Evolutionary conservation across 2,113 vertebrate genomes (phyloP), one percentile per base, ranked within the genome.

Genomic region (Platysteira castanea): DNA sequence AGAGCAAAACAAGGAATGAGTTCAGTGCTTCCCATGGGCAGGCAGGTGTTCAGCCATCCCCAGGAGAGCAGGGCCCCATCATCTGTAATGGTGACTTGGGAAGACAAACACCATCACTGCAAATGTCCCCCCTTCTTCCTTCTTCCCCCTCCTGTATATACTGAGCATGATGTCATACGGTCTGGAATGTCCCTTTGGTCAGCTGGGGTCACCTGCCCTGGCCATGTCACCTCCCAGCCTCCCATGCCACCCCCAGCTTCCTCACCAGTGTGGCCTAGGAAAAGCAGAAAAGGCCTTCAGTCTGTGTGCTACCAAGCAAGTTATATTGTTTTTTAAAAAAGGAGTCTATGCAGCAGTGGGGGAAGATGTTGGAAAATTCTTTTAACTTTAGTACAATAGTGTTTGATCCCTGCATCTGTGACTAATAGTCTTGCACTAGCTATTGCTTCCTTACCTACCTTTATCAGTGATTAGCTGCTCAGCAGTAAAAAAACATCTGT

Each of bases 201-300:
- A 60, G 22, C 1, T 46, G 24, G 33, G 19, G 39, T 70, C 56
- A 61, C 54, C 46, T 78, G 47, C 26, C 41, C 41, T 26, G 49
- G 24, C 49, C 71, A 37, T 68, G 56, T 47, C 63, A 1, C 33
- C 22, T 59, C 28, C 47, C 28, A 46, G 1, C 12, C 4, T 60
- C 33, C 46, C 37, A 20, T 23, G 46, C 15, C 15, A 24, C 8
- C 9, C 46, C 15, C 54, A 44, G 3, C 33, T 19, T 33, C 42
- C 54, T 44, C 9, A 1, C 31, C 31, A 49, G 26, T 1, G 1
- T 31, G 31, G 31, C 35, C 0, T 31, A 31, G 0, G 1, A 50
- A 42, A 80, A 73, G 65, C 26, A 64, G 50, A 35, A 42, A 37
- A 42, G 3, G 26, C 5, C 35, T 64, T 42, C 13, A 26, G 31